A percentile compares a stretch with the other conserved stretches of the same genome.
Evolutionary conservation across 2,888 invertebrate genomes (phyloP).

Genomic region (Teleogryllus oceanicus): DNA sequence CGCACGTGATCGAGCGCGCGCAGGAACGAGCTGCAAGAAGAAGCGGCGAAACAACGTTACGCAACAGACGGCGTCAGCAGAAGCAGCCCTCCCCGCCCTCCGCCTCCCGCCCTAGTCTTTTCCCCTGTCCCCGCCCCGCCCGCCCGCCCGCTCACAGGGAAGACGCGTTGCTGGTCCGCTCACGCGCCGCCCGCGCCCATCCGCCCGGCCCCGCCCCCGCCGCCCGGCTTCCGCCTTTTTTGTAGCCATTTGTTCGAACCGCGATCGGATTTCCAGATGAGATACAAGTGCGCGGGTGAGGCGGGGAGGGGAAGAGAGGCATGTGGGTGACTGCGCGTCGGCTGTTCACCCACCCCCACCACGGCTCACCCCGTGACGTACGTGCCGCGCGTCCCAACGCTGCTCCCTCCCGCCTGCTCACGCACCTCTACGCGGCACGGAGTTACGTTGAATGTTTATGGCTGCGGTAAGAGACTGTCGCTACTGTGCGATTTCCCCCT

Average conservation of each 20-base stretch:
- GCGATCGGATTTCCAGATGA: constrained; percentile 18
- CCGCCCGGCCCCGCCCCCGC: background rate
- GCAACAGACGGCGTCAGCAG: constrained; percentile 9
- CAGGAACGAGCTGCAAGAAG: background rate
- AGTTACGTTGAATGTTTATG: no score
- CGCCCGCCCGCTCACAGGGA: background rate
- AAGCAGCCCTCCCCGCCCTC: background rate
- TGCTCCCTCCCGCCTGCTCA: no score
- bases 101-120: background rate
- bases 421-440: no score
- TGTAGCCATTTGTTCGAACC: constrained; percentile 18
- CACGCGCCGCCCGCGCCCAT: background rate
- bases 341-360: no score
- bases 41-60: background rate
- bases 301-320: background rate
- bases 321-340: background rate
- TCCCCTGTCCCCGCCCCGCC: background rate
- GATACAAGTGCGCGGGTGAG: background rate
- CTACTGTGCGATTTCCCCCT: no score
- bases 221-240: background rate
- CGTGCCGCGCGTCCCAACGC: no score
- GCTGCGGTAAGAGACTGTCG: no score
- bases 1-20: background rate
- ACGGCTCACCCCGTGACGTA: no score
- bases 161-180: background rate